Conservation (phyloP, 2,888 invertebrate genomes). For the Apamea anceps region DNA sequence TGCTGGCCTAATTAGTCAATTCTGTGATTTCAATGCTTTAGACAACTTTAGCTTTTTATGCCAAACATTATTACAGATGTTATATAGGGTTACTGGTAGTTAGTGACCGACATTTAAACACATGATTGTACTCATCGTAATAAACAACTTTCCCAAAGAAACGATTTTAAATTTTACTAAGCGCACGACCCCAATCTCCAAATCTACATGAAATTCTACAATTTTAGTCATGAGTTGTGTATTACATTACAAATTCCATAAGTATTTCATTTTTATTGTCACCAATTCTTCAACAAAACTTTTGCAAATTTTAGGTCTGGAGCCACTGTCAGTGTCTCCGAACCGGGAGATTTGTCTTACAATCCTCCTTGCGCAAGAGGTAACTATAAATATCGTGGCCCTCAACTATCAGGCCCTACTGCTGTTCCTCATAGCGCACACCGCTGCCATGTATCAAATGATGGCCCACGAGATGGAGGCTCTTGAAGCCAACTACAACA, state of each 20-base stretch:
- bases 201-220: no score
- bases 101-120: no score
- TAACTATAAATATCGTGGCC: slow-evolving; percentile 72
- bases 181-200: no score
- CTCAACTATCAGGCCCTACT: slow-evolving; percentile 81
- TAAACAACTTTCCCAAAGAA: no score
- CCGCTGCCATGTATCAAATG: slow-evolving; percentile 79
- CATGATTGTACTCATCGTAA: no score
- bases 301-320: slow-evolving; percentile 73
- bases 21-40: neutral
- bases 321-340: slow-evolving; percentile 74
- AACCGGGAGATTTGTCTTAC: slow-evolving; percentile 77
- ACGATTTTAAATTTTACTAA: no score
- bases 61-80: no score
- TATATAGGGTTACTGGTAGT: no score
- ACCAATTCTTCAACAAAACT: neutral
- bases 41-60: neutral
- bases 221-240: no score
- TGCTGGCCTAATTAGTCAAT: no score
- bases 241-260: no score
- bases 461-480: slow-evolving; percentile 77
- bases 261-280: neutral
- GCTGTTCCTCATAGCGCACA: slow-evolving; percentile 81
- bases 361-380: slow-evolving; percentile 75
- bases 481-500: slow-evolving; percentile 68